A percentile compares a stretch with the other conserved stretches of the same genome.
Conservation (phyloP, 2,113 vertebrate genomes). For the Donacobius atricapilla region DNA sequence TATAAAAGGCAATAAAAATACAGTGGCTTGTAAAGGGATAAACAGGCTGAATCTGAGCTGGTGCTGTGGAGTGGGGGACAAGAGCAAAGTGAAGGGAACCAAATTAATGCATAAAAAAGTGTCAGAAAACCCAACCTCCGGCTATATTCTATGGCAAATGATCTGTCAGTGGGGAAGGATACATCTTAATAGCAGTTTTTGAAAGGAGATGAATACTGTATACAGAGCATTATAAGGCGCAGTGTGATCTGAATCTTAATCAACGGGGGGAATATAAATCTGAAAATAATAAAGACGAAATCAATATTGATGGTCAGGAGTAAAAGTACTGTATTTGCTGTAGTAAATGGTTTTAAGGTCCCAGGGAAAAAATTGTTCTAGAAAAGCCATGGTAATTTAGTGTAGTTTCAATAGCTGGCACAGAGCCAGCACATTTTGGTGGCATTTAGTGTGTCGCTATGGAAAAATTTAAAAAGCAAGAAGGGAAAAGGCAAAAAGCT, state of each 20-base stretch:
- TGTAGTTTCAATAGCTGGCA: conserved; percentile 1
- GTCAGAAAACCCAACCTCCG: neutral
- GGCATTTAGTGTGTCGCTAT: neutral
- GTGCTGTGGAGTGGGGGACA: neutral
- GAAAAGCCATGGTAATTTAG: conserved; percentile 16
- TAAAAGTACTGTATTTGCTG: conserved; percentile 59
- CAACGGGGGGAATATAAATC: conserved; percentile 50
- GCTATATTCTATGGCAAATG: conserved; percentile 46
- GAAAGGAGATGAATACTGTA: conserved; percentile 49
- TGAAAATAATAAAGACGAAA: conserved; percentile 61
- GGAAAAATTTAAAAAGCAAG: neutral
- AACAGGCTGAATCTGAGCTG: conserved; percentile 3
- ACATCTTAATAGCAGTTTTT: conserved; percentile 59
- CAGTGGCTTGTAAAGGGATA: conserved; percentile 33
- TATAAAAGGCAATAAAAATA: neutral
- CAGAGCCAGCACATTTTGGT: neutral
- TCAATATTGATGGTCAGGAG: conserved; percentile 59
- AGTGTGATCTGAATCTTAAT: conserved; percentile 63
- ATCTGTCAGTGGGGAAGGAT: conserved; percentile 56
- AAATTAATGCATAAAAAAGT: conserved; percentile 53
- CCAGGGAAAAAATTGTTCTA: neutral
- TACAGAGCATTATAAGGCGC: conserved; percentile 15
- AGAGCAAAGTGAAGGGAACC: conserved; percentile 27
- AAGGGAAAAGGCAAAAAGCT: neutral
- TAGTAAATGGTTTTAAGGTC: conserved; percentile 56